Percentiles rank a stretch among this genome's conserved stretches.
Evolutionary conservation across 2,888 invertebrate species (phyloP).

Genomic region (Netelia melanura): DNA sequence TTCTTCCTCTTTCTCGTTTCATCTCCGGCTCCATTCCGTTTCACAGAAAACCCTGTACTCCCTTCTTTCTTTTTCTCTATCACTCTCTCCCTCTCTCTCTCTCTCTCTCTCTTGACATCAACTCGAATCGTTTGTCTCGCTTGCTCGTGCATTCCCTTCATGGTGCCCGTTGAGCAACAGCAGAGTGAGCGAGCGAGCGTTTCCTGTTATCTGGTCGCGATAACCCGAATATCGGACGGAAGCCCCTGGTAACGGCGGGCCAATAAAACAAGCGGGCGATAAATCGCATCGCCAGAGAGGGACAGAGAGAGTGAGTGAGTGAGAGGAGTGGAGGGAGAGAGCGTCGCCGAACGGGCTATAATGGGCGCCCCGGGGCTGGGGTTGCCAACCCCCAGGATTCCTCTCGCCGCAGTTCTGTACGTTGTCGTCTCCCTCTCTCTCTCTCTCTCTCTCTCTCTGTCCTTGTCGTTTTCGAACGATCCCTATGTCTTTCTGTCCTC

Average conservation of each 20-base stretch:
- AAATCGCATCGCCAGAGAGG: conserved; percentile 75
- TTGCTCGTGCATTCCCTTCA: conserved; percentile 20
- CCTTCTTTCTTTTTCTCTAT: neutral
- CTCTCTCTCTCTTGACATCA: conserved; percentile 12
- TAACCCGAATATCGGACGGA: conserved; percentile 74
- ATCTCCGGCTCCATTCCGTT: conserved; percentile 36
- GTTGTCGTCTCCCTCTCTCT: conserved; percentile 13
- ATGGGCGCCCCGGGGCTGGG: conserved; percentile 76
- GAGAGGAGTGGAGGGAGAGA: conserved; percentile 64
- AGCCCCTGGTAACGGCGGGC: conserved; percentile 73
- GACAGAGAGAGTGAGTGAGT: conserved; percentile 39
- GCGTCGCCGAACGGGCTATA: conserved; percentile 78
- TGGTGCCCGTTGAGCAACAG: conserved; percentile 9
- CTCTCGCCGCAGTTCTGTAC: neutral
- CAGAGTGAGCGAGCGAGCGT: conserved; percentile 57
- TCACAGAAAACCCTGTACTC: conserved; percentile 40
- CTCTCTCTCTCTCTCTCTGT: conserved; percentile 19
- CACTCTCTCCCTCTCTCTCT: neutral
- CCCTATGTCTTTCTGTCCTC: neutral
- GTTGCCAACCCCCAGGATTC: conserved; percentile 7
- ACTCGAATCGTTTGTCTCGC: conserved; percentile 37
- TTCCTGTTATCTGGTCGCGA: conserved; percentile 72
- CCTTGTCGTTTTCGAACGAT: conserved; percentile 6
- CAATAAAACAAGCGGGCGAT: conserved; percentile 81
- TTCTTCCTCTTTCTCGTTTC: conserved; percentile 42